Conservation (phyloP, 1,140 invertebrate species). For the Sinonovacula constricta region DNA sequence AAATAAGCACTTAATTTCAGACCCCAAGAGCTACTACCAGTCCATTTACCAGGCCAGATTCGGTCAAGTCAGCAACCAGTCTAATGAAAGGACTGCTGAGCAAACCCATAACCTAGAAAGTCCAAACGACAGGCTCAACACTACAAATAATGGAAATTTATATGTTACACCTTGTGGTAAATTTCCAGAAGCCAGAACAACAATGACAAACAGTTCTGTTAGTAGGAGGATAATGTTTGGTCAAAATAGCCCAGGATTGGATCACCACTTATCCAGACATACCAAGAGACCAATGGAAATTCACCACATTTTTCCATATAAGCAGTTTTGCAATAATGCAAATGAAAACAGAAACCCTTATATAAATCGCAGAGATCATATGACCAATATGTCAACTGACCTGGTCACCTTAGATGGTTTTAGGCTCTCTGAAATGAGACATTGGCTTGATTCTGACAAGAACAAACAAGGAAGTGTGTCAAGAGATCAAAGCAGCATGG, state of each 20-base stretch:
- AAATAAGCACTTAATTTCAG: background rate
- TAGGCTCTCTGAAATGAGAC: too few relatives aligned
- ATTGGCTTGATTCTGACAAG: too few relatives aligned
- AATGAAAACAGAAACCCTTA: background rate
- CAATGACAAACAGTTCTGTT: too few relatives aligned
- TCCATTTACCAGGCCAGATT: slow-evolving; percentile 16
- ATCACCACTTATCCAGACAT: too few relatives aligned
- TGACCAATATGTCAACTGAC: background rate
- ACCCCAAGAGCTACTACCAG: slow-evolving; percentile 6
- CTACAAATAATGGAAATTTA: background rate
- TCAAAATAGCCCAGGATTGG: too few relatives aligned
- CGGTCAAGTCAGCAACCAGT: background rate
- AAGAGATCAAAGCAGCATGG: slow-evolving; percentile 1
- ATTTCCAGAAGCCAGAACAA: too few relatives aligned
- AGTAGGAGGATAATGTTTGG: too few relatives aligned
- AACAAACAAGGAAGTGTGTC: too few relatives aligned
- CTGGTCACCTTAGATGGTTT: too few relatives aligned
- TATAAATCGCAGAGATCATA: background rate
- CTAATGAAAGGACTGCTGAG: too few relatives aligned
- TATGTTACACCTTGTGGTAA: too few relatives aligned
- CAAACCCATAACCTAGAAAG: background rate
- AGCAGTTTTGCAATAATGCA: background rate
- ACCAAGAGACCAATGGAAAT: too few relatives aligned
- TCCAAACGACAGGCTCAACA: background rate
- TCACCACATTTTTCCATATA: background rate